Evolutionary conservation across 2,888 invertebrate genomes (phyloP).

Genomic region (Phaonia tiefii): DNA sequence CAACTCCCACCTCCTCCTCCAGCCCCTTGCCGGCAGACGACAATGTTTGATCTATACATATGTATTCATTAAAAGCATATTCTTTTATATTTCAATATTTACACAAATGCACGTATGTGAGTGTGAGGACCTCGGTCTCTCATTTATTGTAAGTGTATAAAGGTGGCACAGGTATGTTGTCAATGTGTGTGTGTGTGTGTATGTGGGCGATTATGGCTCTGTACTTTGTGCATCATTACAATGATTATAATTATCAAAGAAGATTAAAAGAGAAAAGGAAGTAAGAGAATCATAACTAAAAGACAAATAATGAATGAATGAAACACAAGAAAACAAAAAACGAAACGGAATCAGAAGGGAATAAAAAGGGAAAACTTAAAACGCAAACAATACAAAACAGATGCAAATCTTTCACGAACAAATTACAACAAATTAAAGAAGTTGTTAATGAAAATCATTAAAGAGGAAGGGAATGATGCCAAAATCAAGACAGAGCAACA

Average conservation of each 20-base stretch:
- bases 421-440: constrained; percentile 24
- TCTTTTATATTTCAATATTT: constrained; percentile 26
- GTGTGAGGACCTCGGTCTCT: background rate
- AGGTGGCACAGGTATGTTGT: constrained; percentile 4
- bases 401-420: constrained; percentile 17
- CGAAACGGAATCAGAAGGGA: background rate
- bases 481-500: background rate
- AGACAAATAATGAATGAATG: constrained; percentile 14
- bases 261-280: constrained; percentile 30
- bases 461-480: background rate
- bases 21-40: too few relatives aligned
- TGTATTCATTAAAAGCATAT: constrained; percentile 21
- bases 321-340: background rate
- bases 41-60: background rate
- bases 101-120: constrained; percentile 12
- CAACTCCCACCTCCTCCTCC: too few relatives aligned
- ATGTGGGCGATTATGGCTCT: too few relatives aligned
- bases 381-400: constrained; percentile 21
- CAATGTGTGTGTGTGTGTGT: constrained; percentile 18
- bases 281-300: constrained; percentile 14
- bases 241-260: constrained; percentile 28
- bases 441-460: constrained; percentile 15
- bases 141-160: background rate
- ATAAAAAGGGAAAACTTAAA: constrained; percentile 7
- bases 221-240: constrained; percentile 22